Percentiles rank a stretch among this genome's conserved stretches.
These are phyloP conservation scores for Diadema setosum DNA, from an alignment of 35 echinoderm and acorn worm species.

Conservation along the genomic window DNA sequence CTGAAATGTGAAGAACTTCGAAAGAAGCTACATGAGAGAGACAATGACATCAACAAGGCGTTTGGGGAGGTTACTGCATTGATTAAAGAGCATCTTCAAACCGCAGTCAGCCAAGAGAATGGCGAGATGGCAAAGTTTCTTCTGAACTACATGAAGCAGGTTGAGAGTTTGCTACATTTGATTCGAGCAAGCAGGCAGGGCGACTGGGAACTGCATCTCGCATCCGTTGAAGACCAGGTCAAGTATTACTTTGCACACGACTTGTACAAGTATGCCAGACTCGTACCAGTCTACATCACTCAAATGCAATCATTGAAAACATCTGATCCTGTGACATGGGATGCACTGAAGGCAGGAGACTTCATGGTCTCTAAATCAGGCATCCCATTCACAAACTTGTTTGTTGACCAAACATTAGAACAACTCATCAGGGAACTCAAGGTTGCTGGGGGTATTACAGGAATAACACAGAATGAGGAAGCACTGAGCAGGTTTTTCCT, in stretches of 20 bases:
- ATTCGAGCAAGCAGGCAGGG: slow-evolving; percentile 41
- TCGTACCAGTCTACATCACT: slow-evolving; percentile 41
- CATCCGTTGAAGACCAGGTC: slow-evolving; percentile 1
- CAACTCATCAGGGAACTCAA: slow-evolving; percentile 16
- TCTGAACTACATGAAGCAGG: slow-evolving; percentile 35
- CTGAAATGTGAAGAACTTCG: slow-evolving; percentile 7
- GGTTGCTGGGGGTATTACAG: slow-evolving; percentile 16
- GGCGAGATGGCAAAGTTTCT: slow-evolving; percentile 35
- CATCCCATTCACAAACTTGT: slow-evolving; percentile 40
- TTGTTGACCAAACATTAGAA: slow-evolving; percentile 30
- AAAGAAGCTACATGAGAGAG: neutral
- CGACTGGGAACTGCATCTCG: slow-evolving; percentile 9
- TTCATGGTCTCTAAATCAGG: slow-evolving; percentile 29
- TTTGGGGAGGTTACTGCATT: neutral
- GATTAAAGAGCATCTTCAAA: neutral
- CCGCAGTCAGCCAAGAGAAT: neutral
- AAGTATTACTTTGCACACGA: slow-evolving; percentile 40
- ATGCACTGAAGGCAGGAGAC: slow-evolving; percentile 25
- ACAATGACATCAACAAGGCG: neutral
- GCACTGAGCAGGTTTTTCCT: neutral
- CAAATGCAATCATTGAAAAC: slow-evolving; percentile 34
- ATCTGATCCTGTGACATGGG: slow-evolving; percentile 24
- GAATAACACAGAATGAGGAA: slow-evolving; percentile 44
- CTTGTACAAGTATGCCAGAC: slow-evolving; percentile 53
- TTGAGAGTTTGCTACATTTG: slow-evolving; percentile 38